These are phyloP conservation scores for Pteronotus mesoamericanus DNA, from an alignment of 2,797 vertebrate genomes.

Conservation along the genomic window DNA sequence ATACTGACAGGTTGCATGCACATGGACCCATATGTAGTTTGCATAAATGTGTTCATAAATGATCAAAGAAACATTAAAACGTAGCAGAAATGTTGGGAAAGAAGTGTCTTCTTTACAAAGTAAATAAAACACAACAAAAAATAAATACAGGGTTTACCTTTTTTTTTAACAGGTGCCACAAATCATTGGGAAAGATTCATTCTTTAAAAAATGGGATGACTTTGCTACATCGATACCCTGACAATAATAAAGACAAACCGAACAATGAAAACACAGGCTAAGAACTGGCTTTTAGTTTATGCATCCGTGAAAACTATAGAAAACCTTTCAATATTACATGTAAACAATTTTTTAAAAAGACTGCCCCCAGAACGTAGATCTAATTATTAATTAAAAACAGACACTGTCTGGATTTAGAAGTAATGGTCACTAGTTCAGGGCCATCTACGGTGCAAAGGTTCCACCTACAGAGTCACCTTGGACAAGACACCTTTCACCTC, in stretches of 20 bases:
- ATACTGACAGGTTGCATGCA: background rate
- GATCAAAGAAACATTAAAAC: background rate
- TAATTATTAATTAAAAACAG: background rate
- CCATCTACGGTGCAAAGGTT: background rate
- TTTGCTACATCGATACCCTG: background rate
- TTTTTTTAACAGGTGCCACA: background rate
- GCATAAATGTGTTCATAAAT: background rate
- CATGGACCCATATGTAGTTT: background rate
- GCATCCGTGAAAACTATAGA: background rate
- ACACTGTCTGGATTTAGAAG: background rate
- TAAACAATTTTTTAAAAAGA: background rate
- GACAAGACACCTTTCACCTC: background rate
- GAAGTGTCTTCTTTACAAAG: background rate
- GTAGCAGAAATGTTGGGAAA: background rate
- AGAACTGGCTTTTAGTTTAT: background rate
- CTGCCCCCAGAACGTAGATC: background rate
- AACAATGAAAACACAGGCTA: background rate
- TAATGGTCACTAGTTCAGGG: background rate
- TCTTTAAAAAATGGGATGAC: background rate
- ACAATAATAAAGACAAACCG: background rate
- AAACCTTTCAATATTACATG: background rate
- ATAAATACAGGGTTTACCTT: background rate
- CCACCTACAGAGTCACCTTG: background rate
- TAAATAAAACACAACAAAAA: conserved; percentile 31
- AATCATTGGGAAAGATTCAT: background rate